Conservation (phyloP, 2,113 vertebrate species). For the Psittacara wagleri region DNA sequence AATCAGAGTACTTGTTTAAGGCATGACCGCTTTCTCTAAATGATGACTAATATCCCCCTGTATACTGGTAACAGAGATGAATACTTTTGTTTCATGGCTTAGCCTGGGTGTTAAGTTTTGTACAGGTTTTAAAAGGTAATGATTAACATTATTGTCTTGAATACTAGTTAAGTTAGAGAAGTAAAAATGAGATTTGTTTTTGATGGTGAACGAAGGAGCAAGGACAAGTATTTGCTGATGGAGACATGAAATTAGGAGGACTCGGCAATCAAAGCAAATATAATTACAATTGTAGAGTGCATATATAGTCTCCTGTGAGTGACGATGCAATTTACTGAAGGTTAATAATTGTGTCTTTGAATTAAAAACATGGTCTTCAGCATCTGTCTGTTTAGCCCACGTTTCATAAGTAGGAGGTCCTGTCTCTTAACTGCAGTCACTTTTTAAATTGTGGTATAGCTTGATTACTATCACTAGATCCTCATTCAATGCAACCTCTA, state of each 20-base stretch:
- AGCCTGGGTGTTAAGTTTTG: not conserved
- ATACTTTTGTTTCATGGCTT: not conserved
- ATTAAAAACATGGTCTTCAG: not conserved
- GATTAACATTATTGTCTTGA: not conserved
- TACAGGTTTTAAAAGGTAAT: not conserved
- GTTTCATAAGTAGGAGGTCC: not conserved
- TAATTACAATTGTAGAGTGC: not conserved
- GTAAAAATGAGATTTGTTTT: not conserved
- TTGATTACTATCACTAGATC: not conserved
- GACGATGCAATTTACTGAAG: not conserved
- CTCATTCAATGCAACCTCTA: not conserved
- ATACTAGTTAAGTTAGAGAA: not conserved
- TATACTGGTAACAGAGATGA: not conserved
- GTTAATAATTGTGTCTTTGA: not conserved
- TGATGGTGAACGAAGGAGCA: not conserved
- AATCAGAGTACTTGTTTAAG: not conserved
- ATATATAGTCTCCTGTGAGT: not conserved
- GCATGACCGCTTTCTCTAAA: not conserved
- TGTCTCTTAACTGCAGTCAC: not conserved
- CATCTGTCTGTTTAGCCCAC: not conserved
- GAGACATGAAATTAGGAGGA: not conserved
- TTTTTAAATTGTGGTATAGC: not conserved
- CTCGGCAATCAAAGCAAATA: not conserved
- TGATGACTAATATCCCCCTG: not conserved
- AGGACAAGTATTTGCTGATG: not conserved